Conservation (phyloP, 2,797 vertebrate genomes). For the Geotrypetes seraphini region DNA sequence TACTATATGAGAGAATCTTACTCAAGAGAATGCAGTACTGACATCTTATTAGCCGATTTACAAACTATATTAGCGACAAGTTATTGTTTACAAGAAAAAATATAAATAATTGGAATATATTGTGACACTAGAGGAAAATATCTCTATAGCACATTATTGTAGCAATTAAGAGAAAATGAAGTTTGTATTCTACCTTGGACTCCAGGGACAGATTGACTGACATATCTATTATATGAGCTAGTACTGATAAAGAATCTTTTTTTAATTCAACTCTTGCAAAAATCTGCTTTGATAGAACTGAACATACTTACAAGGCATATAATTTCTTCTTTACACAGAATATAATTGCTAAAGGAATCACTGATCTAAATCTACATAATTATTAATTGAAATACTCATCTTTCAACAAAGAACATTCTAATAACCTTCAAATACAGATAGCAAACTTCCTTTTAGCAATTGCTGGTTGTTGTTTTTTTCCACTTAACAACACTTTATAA, state of each 20-base stretch:
- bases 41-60: too few species aligned
- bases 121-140: conserved; percentile 3
- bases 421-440: conserved; percentile 25
- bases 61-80: neutral
- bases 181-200: neutral
- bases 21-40: too few species aligned
- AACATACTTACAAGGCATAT: conserved; percentile 32
- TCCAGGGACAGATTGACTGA: conserved; percentile 15
- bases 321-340: conserved; percentile 33
- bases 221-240: conserved; percentile 17
- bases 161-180: conserved; percentile 19
- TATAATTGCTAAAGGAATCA: conserved; percentile 36
- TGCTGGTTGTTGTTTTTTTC: neutral
- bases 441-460: conserved; percentile 8
- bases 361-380: conserved; percentile 32
- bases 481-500: conserved; percentile 21
- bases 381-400: conserved; percentile 33
- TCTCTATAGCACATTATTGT: conserved; percentile 3
- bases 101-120: neutral
- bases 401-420: conserved; percentile 23
- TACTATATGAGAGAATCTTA: too few species aligned
- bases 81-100: neutral
- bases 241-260: conserved; percentile 20
- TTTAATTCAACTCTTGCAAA: conserved; percentile 26
- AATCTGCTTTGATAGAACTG: conserved; percentile 24